Percentiles rank a stretch among this genome's conserved stretches.
phyloP scores from a whole-genome alignment of 2,797 vertebrate species.

The Microhierax caerulescens region DNA sequence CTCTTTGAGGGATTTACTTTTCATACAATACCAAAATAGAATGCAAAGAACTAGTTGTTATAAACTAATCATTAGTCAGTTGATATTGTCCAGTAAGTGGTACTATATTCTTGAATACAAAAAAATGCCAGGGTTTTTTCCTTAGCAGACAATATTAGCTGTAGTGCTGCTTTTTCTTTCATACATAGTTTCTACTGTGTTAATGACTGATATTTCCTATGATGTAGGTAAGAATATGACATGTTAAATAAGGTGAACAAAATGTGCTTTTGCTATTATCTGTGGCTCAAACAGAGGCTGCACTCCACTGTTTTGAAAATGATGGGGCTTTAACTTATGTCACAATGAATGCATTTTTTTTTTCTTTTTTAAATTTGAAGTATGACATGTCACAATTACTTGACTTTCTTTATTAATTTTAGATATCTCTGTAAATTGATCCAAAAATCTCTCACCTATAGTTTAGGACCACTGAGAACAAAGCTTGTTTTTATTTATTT shows the following conservation, averaged over 20 bases:
- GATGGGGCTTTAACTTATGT: rapidly evolving
- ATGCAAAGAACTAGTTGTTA: background rate
- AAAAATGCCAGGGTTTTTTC: rapidly evolving
- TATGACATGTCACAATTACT: background rate
- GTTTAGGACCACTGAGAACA: background rate
- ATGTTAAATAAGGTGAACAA: background rate
- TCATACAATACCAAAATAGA: background rate
- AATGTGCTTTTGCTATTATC: background rate
- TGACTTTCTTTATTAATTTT: background rate
- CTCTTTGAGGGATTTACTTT: background rate
- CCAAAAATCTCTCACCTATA: background rate
- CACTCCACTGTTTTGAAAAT: background rate
- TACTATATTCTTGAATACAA: background rate
- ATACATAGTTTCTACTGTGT: background rate
- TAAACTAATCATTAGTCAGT: background rate
- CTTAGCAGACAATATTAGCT: background rate
- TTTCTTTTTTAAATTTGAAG: background rate
- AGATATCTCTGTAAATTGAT: background rate
- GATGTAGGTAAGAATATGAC: background rate
- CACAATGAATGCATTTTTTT: background rate
- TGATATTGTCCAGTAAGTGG: background rate
- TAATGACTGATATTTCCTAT: background rate
- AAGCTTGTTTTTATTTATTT: background rate
- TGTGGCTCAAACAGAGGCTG: background rate
- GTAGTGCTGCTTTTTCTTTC: background rate